Evolutionary conservation across 2,113 vertebrate species (phyloP), one percentile per base, ranked within the genome.

Genomic region (Ictidomys tridecemlineatus): DNA sequence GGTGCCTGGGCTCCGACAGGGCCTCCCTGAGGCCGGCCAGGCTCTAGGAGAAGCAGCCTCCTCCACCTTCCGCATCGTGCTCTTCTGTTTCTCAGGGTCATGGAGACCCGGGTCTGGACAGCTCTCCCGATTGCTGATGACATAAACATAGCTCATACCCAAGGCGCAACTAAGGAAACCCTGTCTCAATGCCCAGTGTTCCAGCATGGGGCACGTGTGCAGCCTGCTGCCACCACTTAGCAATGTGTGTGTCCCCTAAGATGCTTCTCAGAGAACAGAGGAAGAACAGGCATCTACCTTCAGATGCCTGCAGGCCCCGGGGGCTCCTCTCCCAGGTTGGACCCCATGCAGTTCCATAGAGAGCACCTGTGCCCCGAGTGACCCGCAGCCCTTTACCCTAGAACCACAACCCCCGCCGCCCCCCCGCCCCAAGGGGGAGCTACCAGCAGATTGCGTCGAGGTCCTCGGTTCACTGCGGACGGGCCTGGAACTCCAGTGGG

Each of bases 331-430:
- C 56, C 56, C 56, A 20, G 17, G 20, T 20, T 58, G 56, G 56
- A 58, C 56, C 56, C 56, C 18, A 8, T 20, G 8, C 56, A 58
- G 6, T 20, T 58, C 56, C 20, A 8, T 17, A 8, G 18, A 22
- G 42, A 18, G 86, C 37, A 26, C 8, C 42, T 30, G 17, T n/a
- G 51, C 69, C 32, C 56, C 8, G 11, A 4, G 10, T 18, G 26
- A 2, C 51, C 4, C 0, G 1, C 0, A 0, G 12, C 39, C 9
- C 14, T 4, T 6, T 26, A 30, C 0, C 34, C 42, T 51, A 56
- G 74, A 20, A 82, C 65, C 9, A 2, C 1, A 0, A 0, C 22
- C 30, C 39, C 48, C 45, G n/a, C n/a, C 69, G 39, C 2, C 12
- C 0, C 24, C 30, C 39, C 34, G n/a, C 76, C 2, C 17, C 0